Percentiles rank a stretch among this genome's conserved stretches.
phyloP scores from a whole-genome alignment of 2,797 vertebrate genomes.

The Gallinago stenura region DNA sequence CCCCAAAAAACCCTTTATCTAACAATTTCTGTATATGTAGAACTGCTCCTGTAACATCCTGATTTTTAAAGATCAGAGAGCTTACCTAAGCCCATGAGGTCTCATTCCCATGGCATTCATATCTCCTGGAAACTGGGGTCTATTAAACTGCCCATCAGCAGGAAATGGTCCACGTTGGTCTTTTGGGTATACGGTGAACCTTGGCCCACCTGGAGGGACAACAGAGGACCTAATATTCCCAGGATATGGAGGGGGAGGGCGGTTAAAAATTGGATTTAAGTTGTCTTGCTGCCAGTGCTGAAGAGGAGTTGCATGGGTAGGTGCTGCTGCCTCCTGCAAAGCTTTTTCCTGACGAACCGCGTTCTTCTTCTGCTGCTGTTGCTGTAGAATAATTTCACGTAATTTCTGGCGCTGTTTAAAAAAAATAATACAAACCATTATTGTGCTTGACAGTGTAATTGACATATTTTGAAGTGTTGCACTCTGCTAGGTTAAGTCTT shows the following conservation, averaged over 20 bases:
- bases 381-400: conserved; percentile 93
- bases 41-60: not conserved
- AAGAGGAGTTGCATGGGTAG: conserved; percentile 79
- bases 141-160: conserved; percentile 86
- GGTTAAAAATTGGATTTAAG: conserved; percentile 85
- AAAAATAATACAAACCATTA: not conserved
- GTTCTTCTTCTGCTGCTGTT: conserved; percentile 95
- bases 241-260: conserved; percentile 97
- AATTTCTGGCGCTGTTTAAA: conserved; percentile 90
- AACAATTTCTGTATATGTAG: not conserved
- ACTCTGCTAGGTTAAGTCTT: not conserved
- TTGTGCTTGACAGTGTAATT: not conserved
- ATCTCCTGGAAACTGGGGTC: conserved; percentile 86
- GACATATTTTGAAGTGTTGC: not conserved
- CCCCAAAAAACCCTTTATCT: too few species aligned
- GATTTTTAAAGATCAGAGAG: not conserved
- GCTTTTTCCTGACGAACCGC: conserved; percentile 92
- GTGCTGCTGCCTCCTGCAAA: conserved; percentile 80
- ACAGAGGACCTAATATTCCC: conserved; percentile 86
- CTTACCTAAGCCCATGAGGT: conserved; percentile 90
- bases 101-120: conserved; percentile 84
- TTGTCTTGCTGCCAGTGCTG: conserved; percentile 92
- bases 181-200: conserved; percentile 87
- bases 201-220: conserved; percentile 72
- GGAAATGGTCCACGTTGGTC: conserved; percentile 87